Conservation (phyloP, 2,113 vertebrate genomes). For the Leuciscus idus region DNA sequence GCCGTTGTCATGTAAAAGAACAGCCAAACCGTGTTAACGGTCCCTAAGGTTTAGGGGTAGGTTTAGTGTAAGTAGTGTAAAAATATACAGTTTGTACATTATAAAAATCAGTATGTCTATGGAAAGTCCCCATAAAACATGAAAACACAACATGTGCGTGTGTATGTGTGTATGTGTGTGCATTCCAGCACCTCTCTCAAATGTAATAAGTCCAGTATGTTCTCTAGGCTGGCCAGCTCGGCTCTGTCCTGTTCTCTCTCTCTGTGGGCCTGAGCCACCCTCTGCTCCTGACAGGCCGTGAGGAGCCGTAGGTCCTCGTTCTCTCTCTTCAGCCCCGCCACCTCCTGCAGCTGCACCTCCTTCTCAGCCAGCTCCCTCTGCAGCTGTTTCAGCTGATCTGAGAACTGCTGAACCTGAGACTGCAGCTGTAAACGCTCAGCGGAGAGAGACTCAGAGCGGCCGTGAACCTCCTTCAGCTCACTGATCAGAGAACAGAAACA, state of each 20-base stretch:
- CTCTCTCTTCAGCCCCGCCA: constrained; percentile 75
- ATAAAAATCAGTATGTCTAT: no score
- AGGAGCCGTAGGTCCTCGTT: constrained; percentile 78
- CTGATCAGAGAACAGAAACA: constrained; percentile 65
- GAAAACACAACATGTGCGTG: not conserved
- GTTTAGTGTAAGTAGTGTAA: no score
- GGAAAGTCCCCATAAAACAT: no score
- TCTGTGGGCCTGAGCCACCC: constrained; percentile 73
- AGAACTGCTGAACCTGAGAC: constrained; percentile 73
- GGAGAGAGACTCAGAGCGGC: constrained; percentile 69
- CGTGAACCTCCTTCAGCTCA: constrained; percentile 78
- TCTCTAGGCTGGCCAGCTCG: constrained; percentile 83
- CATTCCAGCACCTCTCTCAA: constrained; percentile 68
- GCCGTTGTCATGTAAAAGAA: no score
- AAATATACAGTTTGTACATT: no score
- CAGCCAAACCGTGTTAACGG: no score
- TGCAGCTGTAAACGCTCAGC: constrained; percentile 76
- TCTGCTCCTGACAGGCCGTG: constrained; percentile 75
- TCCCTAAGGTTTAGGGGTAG: no score
- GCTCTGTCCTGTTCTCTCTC: constrained; percentile 80
- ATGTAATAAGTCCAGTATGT: constrained; percentile 78
- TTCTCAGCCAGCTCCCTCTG: constrained; percentile 78
- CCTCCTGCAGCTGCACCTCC: constrained; percentile 69
- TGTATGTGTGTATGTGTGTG: not conserved
- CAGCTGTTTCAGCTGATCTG: constrained; percentile 72